Conservation (phyloP, 2,888 invertebrate species). For the Melinopterus prodromus region DNA sequence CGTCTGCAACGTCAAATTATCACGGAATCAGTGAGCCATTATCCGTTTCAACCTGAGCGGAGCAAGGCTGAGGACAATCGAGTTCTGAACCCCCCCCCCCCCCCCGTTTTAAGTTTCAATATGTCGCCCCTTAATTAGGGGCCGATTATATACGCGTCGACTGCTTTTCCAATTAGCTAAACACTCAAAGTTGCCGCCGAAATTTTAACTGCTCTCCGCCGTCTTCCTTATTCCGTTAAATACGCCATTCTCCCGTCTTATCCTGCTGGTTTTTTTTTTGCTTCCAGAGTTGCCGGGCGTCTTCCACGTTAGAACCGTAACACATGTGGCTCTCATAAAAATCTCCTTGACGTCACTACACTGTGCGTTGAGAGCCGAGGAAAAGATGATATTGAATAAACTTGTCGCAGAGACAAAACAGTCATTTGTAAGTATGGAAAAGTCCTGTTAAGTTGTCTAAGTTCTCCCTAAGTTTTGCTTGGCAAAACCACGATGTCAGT, state of each 20-base stretch:
- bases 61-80: not conserved
- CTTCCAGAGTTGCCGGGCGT: conserved; percentile 42
- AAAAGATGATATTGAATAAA: conserved; percentile 27
- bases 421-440: conserved; percentile 38
- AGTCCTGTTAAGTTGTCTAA: too few species aligned
- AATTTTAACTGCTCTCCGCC: not conserved
- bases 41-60: too few species aligned
- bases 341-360: conserved; percentile 38
- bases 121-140: too few species aligned
- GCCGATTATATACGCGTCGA: not conserved
- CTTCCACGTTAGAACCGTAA: conserved; percentile 43
- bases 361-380: conserved; percentile 32
- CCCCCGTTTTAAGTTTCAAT: not conserved
- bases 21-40: too few species aligned
- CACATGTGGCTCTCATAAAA: conserved; percentile 43
- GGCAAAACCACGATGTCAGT: too few species aligned
- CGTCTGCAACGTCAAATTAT: too few species aligned
- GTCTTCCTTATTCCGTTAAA: too few species aligned
- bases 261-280: not conserved
- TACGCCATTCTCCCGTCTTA: too few species aligned
- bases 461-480: too few species aligned
- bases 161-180: not conserved
- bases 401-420: conserved; percentile 38
- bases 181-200: not conserved
- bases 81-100: not conserved